Base-by-base conservation (phyloP, 2,113 vertebrate genomes). In the Apus apus region DNA sequence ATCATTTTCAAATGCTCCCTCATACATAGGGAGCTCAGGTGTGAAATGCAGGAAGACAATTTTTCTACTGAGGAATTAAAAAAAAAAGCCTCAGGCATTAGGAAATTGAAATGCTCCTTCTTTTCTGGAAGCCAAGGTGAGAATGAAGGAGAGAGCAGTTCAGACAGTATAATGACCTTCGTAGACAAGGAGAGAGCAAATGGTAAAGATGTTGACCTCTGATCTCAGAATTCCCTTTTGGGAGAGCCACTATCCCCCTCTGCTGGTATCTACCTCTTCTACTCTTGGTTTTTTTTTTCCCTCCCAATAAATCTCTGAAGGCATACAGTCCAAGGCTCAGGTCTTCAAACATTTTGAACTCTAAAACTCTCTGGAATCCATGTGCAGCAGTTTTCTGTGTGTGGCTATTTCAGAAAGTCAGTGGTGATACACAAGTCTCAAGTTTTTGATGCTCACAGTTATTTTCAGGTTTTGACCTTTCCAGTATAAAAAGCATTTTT, bases 171-270 rank as follows among this genome's bases (percentile, higher is more conserved):
- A 51, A 82, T 66, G 32, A 60, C 29, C 36, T 85, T 70, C 22
- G 27, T 0, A 73, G 58, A 82, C 16, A 30, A 78, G 34, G 45
- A 67, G 11, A 65, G 45, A 80, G 68, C 16, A 71, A 83, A 56
- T 19, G 14, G 14, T 71, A 71, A 64, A 87, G 54, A 66, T 71
- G 36, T 13, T 96, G 82, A 94, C 88, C 85, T 91, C 70, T 86
- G 88, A 85, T 34, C 68, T 86, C 66, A 78, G 53, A 53, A 72
- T 81, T 85, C 88, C 56, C 34, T 54, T 90, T 62, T 45, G 67
- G 76, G 65, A 94, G 83, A 74, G 83, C 45, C 45, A 61, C 90
- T 94, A 65, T 57, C 86, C 23, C 92, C 91, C 82, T 93, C 92
- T 97, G 85, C 82, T 96, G 90, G 92, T 83, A 57, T 57, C 1